Conservation (phyloP, 2,888 invertebrate species). For the Archaeoteleia sp. region DNA sequence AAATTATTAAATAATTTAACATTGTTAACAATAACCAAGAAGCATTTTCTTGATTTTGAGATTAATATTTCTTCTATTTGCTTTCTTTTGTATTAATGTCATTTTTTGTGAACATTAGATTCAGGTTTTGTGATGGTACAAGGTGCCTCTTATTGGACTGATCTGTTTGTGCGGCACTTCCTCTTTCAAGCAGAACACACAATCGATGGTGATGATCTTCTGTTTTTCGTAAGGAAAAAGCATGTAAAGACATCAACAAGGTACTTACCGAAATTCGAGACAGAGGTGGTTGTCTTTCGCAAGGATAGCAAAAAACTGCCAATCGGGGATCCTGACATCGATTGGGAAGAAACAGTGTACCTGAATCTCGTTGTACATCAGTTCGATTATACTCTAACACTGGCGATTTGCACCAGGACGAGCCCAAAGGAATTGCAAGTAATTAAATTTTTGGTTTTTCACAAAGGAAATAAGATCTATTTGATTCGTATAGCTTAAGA, state of each 20-base stretch:
- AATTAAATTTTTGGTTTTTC: too few relatives aligned
- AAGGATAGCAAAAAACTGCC: slow-evolving; percentile 98
- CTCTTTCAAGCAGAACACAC: slow-evolving; percentile 91
- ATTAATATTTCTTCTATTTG: neutral
- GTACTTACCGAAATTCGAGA: slow-evolving; percentile 94
- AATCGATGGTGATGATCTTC: slow-evolving; percentile 94
- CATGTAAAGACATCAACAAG: slow-evolving; percentile 91
- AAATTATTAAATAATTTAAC: too few relatives aligned
- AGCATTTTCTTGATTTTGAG: neutral
- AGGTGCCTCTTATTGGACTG: slow-evolving; percentile 96
- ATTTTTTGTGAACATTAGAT: slow-evolving; percentile 79
- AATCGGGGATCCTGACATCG: slow-evolving; percentile 95
- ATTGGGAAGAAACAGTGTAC: slow-evolving; percentile 99
- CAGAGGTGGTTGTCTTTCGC: slow-evolving; percentile 97
- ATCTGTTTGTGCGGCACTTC: slow-evolving; percentile 95
- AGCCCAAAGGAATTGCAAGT: slow-evolving; percentile 98
- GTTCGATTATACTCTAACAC: slow-evolving; percentile 97
- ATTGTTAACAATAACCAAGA: neutral
- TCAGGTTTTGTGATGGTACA: slow-evolving; percentile 94
- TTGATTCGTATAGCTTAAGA: too few relatives aligned
- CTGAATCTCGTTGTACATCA: slow-evolving; percentile 98
- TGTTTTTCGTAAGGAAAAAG: slow-evolving; percentile 96
- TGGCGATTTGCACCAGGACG: slow-evolving; percentile 98
- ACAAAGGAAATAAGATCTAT: too few relatives aligned
- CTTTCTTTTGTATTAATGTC: neutral